phyloP scores from a whole-genome alignment of 2,888 invertebrate species.

The Cephus rjabovi region DNA sequence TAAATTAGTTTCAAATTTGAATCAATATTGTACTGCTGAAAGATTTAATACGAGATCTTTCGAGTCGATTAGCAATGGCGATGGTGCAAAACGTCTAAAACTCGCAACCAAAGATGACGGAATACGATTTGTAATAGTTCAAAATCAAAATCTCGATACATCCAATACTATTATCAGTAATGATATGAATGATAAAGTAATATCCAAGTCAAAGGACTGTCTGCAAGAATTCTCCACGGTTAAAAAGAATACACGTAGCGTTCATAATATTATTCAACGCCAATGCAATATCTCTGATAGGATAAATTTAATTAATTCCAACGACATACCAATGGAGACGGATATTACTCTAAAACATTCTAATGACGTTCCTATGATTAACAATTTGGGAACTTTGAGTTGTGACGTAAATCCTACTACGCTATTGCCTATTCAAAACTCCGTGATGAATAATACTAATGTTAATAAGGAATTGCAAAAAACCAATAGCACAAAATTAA shows the following conservation, averaged over 20 bases:
- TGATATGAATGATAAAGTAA: slow-evolving; percentile 7
- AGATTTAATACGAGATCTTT: neutral
- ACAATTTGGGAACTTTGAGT: neutral
- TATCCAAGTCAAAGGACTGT: neutral
- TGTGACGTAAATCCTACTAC: neutral
- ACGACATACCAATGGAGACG: neutral
- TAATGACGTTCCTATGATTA: neutral
- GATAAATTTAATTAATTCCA: slow-evolving; percentile 5
- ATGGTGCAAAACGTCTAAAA: slow-evolving; percentile 16
- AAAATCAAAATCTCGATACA: slow-evolving; percentile 10
- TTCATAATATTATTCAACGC: neutral
- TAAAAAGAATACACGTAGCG: slow-evolving; percentile 5
- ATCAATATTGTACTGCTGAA: neutral
- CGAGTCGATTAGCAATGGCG: slow-evolving; percentile 1
- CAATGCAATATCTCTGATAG: slow-evolving; percentile 8
- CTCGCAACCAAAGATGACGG: slow-evolving; percentile 8
- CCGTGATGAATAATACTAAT: neutral
- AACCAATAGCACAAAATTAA: neutral
- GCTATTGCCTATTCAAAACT: neutral
- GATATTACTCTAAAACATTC: neutral
- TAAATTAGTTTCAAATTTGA: slow-evolving; percentile 1
- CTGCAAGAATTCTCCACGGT: slow-evolving; percentile 8
- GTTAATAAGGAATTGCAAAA: neutral
- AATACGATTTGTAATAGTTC: slow-evolving; percentile 13
- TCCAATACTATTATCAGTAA: slow-evolving; percentile 8